Percentiles rank a stretch among this genome's conserved stretches.
These are phyloP conservation scores for Sebastes paucispinis DNA, from an alignment of 2,797 vertebrate genomes.

Conservation along the genomic window DNA sequence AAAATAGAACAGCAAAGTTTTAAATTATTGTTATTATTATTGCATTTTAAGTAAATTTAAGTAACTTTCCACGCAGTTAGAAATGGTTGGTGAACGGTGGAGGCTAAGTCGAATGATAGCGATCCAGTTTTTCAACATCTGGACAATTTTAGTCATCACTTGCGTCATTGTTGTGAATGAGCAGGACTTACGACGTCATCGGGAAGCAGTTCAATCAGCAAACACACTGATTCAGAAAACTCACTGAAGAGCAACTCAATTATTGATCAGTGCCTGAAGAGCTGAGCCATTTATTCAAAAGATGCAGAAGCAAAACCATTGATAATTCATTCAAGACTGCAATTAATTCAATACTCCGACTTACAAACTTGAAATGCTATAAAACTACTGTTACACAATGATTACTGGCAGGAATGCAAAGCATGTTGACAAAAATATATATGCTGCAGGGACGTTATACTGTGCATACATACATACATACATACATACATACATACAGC, in stretches of 20 bases:
- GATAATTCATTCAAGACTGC: not conserved
- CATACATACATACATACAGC: not conserved
- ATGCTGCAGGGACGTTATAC: not conserved
- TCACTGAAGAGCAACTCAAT: not conserved
- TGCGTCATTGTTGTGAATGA: not conserved
- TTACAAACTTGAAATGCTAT: not conserved
- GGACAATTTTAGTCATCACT: not conserved
- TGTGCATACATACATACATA: not conserved
- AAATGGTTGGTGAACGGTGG: not conserved
- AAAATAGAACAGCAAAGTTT: not conserved
- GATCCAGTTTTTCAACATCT: no score
- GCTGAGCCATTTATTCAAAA: not conserved
- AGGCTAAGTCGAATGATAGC: not conserved
- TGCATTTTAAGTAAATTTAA: not conserved
- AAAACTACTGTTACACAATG: not conserved
- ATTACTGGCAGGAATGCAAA: not conserved
- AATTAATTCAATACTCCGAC: not conserved
- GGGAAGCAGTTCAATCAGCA: not conserved
- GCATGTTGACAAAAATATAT: not conserved
- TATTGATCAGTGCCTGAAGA: not conserved
- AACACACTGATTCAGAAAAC: not conserved
- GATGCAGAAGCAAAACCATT: not conserved
- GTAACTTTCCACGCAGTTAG: not conserved
- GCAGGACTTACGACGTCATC: not conserved
- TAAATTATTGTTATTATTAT: no score